Conservation (phyloP, 2,797 vertebrate species). For the Sylvilagus floridanus region DNA sequence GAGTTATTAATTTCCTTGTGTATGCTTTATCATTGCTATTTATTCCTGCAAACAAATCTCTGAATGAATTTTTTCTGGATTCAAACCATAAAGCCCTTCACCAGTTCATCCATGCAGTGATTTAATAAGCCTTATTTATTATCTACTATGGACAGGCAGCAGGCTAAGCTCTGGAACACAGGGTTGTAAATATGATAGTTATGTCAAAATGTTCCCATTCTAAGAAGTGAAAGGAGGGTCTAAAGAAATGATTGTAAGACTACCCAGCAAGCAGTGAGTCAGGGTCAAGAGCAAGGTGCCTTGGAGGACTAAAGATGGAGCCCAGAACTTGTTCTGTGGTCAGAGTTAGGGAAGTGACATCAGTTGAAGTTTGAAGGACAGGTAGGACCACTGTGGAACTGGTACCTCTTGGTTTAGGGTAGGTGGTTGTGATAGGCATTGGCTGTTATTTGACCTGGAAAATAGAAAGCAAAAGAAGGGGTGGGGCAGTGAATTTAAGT, state of each 20-base stretch:
- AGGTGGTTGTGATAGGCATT: not conserved
- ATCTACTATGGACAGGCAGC: not conserved
- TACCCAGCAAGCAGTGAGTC: not conserved
- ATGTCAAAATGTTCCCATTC: not conserved
- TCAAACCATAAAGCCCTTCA: not conserved
- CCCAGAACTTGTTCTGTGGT: not conserved
- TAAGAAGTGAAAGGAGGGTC: not conserved
- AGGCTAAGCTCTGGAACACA: not conserved
- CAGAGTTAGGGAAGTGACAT: not conserved
- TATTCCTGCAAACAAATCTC: not conserved
- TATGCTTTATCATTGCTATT: constrained; percentile 1
- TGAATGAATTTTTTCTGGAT: not conserved
- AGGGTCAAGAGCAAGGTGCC: not conserved
- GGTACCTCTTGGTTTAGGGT: not conserved
- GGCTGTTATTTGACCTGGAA: not conserved
- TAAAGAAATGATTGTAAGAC: not conserved
- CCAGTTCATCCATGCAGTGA: not conserved
- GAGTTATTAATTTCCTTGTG: not conserved
- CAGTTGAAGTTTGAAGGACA: not conserved
- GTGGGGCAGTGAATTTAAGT: not conserved
- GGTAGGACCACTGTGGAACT: not conserved
- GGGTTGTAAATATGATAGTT: not conserved
- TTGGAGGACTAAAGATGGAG: not conserved
- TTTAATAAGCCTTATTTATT: not conserved
- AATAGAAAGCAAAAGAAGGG: not conserved